phyloP scores from a whole-genome alignment of 92 coral and sea anemone species.

The Bergia sp. region DNA sequence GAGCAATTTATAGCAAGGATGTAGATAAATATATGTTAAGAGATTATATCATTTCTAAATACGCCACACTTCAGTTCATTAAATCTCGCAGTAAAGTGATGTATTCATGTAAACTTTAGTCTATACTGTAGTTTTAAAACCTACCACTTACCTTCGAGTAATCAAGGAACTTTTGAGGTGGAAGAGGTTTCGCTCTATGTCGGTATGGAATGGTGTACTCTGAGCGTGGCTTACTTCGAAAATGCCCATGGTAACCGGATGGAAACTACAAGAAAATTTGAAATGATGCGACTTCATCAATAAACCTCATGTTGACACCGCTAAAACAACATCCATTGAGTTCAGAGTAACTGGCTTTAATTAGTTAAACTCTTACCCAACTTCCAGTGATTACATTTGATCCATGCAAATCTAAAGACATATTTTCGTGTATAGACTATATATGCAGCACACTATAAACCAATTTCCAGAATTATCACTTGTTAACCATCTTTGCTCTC shows the following conservation, averaged over 20 bases:
- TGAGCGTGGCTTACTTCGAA: slow-evolving; percentile 86
- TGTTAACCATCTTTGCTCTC: background rate
- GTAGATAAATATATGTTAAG: background rate
- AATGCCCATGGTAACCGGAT: slow-evolving; percentile 97
- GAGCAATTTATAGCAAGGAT: background rate
- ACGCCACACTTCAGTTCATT: slow-evolving; percentile 7
- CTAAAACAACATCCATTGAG: background rate
- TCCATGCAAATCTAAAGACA: slow-evolving; percentile 43
- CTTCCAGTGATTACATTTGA: slow-evolving; percentile 61
- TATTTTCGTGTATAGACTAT: background rate
- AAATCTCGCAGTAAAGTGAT: background rate
- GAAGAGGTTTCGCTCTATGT: slow-evolving; percentile 79
- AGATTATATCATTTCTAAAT: background rate
- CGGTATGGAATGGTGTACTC: slow-evolving; percentile 92
- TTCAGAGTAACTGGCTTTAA: background rate
- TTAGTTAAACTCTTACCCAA: slow-evolving; percentile 53
- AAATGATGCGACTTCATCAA: background rate
- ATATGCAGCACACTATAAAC: background rate
- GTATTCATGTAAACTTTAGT: background rate
- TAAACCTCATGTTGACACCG: background rate
- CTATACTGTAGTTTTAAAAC: background rate
- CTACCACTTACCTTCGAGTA: background rate
- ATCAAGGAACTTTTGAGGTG: slow-evolving; percentile 17
- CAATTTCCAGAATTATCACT: background rate
- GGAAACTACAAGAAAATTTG: slow-evolving; percentile 67